phyloP scores from a whole-genome alignment of 2,888 invertebrate genomes.

The Eugnorisma glareosa region DNA sequence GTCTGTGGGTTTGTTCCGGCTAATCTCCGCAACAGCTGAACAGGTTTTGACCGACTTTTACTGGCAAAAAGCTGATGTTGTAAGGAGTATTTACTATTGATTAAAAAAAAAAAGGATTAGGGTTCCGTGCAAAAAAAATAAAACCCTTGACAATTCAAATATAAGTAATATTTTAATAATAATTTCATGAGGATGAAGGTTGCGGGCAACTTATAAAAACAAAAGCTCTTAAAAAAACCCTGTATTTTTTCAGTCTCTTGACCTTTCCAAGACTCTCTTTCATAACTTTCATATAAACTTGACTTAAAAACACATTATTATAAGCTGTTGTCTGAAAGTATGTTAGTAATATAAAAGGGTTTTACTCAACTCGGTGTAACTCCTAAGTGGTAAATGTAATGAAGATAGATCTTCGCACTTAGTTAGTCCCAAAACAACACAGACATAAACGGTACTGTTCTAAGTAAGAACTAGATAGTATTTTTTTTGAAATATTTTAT shows the following conservation, averaged over 20 bases:
- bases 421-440: constrained; percentile 2
- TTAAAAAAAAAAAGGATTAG: no score
- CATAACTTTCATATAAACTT: constrained; percentile 21
- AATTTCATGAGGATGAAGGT: no score
- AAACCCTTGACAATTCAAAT: no score
- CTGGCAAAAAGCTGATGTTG: no score
- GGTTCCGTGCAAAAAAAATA: no score
- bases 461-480: neutral
- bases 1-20: no score
- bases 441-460: neutral
- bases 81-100: no score
- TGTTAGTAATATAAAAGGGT: constrained; percentile 26
- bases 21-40: no score
- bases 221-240: neutral
- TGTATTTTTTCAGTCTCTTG: neutral
- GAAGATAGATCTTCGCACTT: constrained; percentile 27
- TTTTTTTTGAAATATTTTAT: neutral
- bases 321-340: constrained; percentile 23
- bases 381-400: constrained; percentile 20
- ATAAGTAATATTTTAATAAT: no score
- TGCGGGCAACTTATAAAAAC: no score
- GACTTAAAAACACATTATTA: constrained; percentile 6
- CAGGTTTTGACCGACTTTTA: no score
- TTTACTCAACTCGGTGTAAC: neutral
- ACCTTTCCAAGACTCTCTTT: neutral